Conservation (phyloP, 2,888 invertebrate genomes). For the Liodrosophila aerea region DNA sequence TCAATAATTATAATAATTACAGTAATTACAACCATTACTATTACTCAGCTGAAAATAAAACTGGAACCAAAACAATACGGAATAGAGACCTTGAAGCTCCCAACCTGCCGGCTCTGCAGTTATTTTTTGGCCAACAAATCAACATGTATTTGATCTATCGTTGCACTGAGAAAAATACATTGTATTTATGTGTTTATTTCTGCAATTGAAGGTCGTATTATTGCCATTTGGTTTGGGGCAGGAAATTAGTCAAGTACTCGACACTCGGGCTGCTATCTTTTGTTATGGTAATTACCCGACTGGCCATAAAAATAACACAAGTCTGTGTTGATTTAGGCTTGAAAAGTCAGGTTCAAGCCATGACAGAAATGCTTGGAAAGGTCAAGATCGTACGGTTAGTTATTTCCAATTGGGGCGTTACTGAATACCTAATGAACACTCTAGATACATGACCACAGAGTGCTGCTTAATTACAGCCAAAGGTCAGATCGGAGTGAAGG, state of each 20-base stretch:
- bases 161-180: slow-evolving; percentile 30
- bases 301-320: slow-evolving; percentile 27
- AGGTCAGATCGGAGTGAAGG: slow-evolving; percentile 23
- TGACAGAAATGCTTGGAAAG: slow-evolving; percentile 38
- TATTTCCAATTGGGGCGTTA: slow-evolving; percentile 36
- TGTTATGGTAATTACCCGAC: slow-evolving; percentile 65
- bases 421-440: slow-evolving; percentile 31
- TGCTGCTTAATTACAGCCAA: slow-evolving; percentile 20
- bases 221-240: slow-evolving; percentile 30
- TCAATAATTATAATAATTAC: slow-evolving; percentile 58
- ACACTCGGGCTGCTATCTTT: slow-evolving; percentile 24
- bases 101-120: slow-evolving; percentile 10
- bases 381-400: slow-evolving; percentile 32
- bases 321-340: slow-evolving; percentile 57
- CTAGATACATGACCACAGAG: slow-evolving; percentile 20
- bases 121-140: slow-evolving; percentile 42
- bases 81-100: slow-evolving; percentile 40
- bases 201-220: slow-evolving; percentile 60
- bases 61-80: slow-evolving; percentile 11
- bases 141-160: slow-evolving; percentile 16
- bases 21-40: slow-evolving; percentile 30
- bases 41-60: slow-evolving; percentile 7
- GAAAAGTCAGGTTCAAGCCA: slow-evolving; percentile 36
- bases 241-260: slow-evolving; percentile 48
- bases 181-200: slow-evolving; percentile 11